phyloP scores from a whole-genome alignment of 37 sponge, comb jelly and placozoan species.

The Chondrilla cf. caribensis region DNA sequence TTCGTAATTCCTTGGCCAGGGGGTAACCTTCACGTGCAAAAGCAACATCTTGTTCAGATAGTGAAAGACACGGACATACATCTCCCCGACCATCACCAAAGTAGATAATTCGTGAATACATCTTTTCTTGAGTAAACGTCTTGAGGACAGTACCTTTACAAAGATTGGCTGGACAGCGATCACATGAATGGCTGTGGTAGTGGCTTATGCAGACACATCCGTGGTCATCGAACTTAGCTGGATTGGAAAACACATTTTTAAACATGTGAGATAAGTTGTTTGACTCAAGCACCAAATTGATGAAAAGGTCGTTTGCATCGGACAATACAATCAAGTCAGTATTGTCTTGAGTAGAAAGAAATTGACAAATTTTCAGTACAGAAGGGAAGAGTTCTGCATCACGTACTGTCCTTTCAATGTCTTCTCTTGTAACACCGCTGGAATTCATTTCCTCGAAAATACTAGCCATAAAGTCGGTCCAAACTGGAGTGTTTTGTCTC shows the following conservation, averaged over 20 bases:
- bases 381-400: neutral
- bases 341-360: neutral
- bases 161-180: neutral
- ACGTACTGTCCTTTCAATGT: neutral
- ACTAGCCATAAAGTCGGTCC: constrained; percentile 7
- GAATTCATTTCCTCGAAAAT: constrained; percentile 9
- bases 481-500: neutral
- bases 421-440: neutral
- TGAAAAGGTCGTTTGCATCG: constrained; percentile 22
- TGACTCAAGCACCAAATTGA: neutral
- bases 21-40: constrained; percentile 8
- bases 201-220: neutral
- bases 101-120: neutral
- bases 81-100: constrained; percentile 21
- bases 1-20: neutral
- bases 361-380: neutral
- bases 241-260: constrained; percentile 2
- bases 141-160: neutral
- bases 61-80: neutral
- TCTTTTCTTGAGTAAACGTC: neutral
- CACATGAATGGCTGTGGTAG: neutral
- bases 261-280: neutral
- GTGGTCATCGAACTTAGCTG: neutral
- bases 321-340: constrained; percentile 5
- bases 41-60: neutral